Evolutionary conservation across 1,140 invertebrate genomes (phyloP).

Genomic region (Pseudomyrmex flavicornis): DNA sequence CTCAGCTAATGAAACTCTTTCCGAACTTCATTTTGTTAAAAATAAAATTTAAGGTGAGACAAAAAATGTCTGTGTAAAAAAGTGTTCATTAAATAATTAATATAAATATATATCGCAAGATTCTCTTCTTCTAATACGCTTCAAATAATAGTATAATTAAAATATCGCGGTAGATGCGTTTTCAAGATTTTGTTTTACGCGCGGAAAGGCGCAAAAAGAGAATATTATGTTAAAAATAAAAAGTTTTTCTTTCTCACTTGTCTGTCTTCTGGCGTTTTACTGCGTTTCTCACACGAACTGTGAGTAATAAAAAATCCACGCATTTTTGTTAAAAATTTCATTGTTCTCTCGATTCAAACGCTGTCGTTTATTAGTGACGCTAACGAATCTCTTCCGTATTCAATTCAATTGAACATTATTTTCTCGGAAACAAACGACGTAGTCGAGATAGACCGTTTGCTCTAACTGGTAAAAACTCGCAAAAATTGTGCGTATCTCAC

Average conservation of each 20-base stretch:
- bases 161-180: too few relatives aligned
- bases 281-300: background rate
- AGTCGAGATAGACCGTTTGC: conserved; percentile 34
- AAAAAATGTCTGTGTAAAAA: background rate
- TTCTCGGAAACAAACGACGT: conserved; percentile 26
- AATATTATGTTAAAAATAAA: background rate
- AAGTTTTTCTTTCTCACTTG: background rate
- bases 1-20: background rate
- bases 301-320: conserved; percentile 25
- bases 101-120: too few relatives aligned
- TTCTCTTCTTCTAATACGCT: too few relatives aligned
- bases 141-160: too few relatives aligned
- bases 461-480: background rate
- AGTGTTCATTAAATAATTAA: too few relatives aligned
- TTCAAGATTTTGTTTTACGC: too few relatives aligned
- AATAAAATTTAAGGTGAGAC: background rate
- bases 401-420: conserved; percentile 52
- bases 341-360: conserved; percentile 20
- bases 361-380: conserved; percentile 32
- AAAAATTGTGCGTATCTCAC: conserved; percentile 8
- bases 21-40: background rate
- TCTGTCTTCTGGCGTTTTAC: background rate
- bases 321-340: conserved; percentile 48
- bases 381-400: conserved; percentile 29
- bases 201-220: background rate